Evolutionary conservation across 2,888 invertebrate species (phyloP).

Genomic region (Sturmia bella): DNA sequence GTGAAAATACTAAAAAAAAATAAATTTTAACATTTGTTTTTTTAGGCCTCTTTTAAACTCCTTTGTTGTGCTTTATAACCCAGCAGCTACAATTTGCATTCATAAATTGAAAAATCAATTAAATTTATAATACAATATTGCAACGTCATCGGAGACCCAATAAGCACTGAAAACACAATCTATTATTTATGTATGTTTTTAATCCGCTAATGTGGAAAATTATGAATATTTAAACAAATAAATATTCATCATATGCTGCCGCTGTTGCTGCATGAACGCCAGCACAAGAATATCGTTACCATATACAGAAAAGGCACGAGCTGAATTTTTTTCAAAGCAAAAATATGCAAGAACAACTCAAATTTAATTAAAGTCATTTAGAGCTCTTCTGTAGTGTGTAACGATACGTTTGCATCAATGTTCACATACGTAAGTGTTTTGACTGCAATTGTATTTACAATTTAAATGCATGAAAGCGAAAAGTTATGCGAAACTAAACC

Average conservation of each 20-base stretch:
- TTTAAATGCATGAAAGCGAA: background rate
- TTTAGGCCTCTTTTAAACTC: too few species aligned
- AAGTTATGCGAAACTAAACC: slow-evolving; percentile 1
- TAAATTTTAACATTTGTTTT: too few species aligned
- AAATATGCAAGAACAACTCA: too few species aligned
- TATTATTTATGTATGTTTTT: slow-evolving; percentile 21
- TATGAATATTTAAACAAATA: slow-evolving; percentile 55
- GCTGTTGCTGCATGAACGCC: background rate
- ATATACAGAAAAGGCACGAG: too few species aligned
- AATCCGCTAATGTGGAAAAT: slow-evolving; percentile 53
- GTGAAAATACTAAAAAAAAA: too few species aligned
- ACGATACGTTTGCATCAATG: too few species aligned
- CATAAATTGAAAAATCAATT: slow-evolving; percentile 25
- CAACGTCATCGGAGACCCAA: background rate
- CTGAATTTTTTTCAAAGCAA: too few species aligned
- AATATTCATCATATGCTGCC: slow-evolving; percentile 24
- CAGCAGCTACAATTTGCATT: too few species aligned
- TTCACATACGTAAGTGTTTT: background rate
- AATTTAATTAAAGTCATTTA: too few species aligned
- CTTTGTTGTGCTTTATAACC: too few species aligned
- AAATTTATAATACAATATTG: slow-evolving; percentile 17
- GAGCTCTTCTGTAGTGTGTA: too few species aligned
- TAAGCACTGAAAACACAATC: background rate
- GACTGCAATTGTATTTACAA: slow-evolving; percentile 20
- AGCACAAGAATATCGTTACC: too few species aligned